phyloP scores from a whole-genome alignment of 2,888 invertebrate genomes.

The Pterostichus niger region DNA sequence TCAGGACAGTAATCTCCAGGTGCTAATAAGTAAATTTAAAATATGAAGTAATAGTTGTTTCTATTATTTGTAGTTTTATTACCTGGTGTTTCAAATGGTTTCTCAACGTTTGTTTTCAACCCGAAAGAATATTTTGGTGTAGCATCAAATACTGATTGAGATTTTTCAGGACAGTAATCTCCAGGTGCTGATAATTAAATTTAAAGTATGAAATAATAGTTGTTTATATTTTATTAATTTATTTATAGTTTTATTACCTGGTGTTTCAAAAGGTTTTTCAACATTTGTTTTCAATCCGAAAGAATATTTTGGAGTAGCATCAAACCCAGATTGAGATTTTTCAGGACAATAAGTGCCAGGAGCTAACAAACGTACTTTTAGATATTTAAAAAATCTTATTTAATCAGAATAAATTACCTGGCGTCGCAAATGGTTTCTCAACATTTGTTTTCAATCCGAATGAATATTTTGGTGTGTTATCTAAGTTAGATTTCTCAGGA shows the following conservation, averaged over 20 bases:
- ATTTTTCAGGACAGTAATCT: slow-evolving; percentile 91
- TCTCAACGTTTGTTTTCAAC: slow-evolving; percentile 82
- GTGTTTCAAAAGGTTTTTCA: slow-evolving; percentile 82
- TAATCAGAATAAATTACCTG: slow-evolving; percentile 18
- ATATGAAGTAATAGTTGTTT: background rate
- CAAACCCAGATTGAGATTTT: slow-evolving; percentile 84
- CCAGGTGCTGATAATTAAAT: slow-evolving; percentile 81
- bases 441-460: slow-evolving; percentile 85
- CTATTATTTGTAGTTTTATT: slow-evolving; percentile 63
- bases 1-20: slow-evolving; percentile 92
- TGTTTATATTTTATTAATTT: slow-evolving; percentile 69
- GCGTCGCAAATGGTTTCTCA: slow-evolving; percentile 83
- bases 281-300: slow-evolving; percentile 85
- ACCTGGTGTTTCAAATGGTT: slow-evolving; percentile 84
- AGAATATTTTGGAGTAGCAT: slow-evolving; percentile 84
- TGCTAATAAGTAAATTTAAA: slow-evolving; percentile 79
- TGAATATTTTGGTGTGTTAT: slow-evolving; percentile 84
- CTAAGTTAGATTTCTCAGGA: slow-evolving; percentile 85
- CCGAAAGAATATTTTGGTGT: slow-evolving; percentile 87
- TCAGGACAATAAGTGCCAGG: slow-evolving; percentile 93
- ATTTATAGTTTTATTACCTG: slow-evolving; percentile 78
- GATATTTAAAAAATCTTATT: background rate
- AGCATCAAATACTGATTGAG: slow-evolving; percentile 81
- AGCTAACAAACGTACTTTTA: slow-evolving; percentile 76
- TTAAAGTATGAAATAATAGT: background rate